Evolutionary conservation across 2,888 invertebrate genomes (phyloP).

Genomic region (Ischnus inquisitorius): DNA sequence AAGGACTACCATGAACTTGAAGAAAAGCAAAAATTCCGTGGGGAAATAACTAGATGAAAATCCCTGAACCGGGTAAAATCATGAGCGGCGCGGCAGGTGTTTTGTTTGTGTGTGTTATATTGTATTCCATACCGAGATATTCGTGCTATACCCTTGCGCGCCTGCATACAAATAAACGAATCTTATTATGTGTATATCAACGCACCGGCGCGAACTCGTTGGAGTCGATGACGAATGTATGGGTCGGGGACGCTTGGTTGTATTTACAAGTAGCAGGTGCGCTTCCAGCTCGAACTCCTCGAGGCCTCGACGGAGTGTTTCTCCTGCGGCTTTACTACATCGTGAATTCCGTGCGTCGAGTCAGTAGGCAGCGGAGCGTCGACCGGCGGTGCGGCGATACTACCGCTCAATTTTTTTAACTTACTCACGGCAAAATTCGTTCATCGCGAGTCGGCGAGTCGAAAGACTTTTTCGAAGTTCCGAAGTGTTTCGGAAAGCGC

Average conservation of each 20-base stretch:
- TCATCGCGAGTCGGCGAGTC: not conserved
- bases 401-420: not conserved
- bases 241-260: constrained; percentile 15
- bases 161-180: not conserved
- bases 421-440: not conserved
- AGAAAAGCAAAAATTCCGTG: not conserved
- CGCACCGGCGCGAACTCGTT: constrained; percentile 7
- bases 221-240: constrained; percentile 14
- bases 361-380: constrained; percentile 67
- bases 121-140: not conserved
- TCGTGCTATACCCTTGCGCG: not conserved
- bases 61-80: constrained; percentile 14
- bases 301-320: constrained; percentile 55
- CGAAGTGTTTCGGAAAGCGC: not conserved
- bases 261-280: constrained; percentile 47
- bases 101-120: constrained; percentile 3
- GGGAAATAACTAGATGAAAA: constrained; percentile 1
- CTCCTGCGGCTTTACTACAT: constrained; percentile 49
- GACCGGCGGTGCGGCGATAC: constrained; percentile 54
- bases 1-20: too few relatives aligned
- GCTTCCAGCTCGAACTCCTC: constrained; percentile 59
- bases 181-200: not conserved
- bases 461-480: not conserved
- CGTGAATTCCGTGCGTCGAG: constrained; percentile 60
- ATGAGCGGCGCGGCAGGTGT: constrained; percentile 17